A percentile compares a stretch with the other conserved stretches of the same genome.
phyloP scores from a whole-genome alignment of 2,797 vertebrate genomes.

The Triplophysa yarkandensis region DNA sequence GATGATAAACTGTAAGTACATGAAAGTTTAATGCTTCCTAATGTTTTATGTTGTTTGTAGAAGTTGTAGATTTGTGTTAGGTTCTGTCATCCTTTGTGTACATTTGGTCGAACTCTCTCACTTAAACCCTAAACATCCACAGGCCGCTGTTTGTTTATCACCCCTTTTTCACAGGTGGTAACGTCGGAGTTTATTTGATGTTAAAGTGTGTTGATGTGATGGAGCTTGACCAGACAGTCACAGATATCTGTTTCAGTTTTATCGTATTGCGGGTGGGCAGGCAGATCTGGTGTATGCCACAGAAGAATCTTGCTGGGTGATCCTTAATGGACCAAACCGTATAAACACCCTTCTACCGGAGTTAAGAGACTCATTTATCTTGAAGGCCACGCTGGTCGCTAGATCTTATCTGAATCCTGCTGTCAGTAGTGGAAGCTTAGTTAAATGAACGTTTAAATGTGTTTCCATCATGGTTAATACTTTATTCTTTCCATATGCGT shows the following conservation, averaged over 20 bases:
- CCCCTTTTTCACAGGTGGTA: neutral
- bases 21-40: neutral
- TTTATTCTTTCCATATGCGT: slow-evolving; percentile 17
- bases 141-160: slow-evolving; percentile 3
- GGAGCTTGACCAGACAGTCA: neutral
- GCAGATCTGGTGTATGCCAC: slow-evolving; percentile 1
- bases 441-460: neutral
- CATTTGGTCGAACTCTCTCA: neutral
- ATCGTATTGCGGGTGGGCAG: slow-evolving; percentile 36
- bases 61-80: neutral
- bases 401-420: slow-evolving; percentile 28
- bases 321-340: slow-evolving; percentile 42
- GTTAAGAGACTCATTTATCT: slow-evolving; percentile 35
- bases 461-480: slow-evolving; percentile 6
- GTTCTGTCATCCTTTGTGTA: slow-evolving; percentile 7
- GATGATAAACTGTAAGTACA: neutral
- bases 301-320: slow-evolving; percentile 42
- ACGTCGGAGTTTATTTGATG: slow-evolving; percentile 1
- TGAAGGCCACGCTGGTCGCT: slow-evolving; percentile 12
- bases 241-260: neutral
- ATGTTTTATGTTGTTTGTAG: slow-evolving; percentile 14
- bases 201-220: slow-evolving; percentile 1
- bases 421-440: slow-evolving; percentile 15
- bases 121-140: neutral
- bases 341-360: slow-evolving; percentile 47